Percentiles rank a stretch among this genome's conserved stretches.
Conservation (phyloP, 2,113 vertebrate genomes). For the Machaerirhynchus nigripectus region DNA sequence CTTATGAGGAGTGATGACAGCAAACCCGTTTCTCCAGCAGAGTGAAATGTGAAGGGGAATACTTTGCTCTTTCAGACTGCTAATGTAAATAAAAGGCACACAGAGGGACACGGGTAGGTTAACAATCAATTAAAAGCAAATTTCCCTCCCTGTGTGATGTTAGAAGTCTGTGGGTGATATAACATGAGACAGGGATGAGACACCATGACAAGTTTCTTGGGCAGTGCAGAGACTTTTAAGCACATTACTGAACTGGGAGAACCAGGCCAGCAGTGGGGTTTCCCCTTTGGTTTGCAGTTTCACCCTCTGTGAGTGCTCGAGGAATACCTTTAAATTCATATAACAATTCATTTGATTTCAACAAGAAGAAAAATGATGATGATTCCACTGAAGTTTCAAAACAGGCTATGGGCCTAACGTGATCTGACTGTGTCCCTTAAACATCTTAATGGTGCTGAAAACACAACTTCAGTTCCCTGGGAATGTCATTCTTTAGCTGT, state of each 20-base stretch:
- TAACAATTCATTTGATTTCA: neutral
- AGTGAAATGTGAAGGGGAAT: conserved; percentile 35
- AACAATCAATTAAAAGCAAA: conserved; percentile 39
- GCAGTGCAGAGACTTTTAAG: neutral
- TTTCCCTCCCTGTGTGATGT: neutral
- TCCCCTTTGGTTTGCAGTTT: neutral
- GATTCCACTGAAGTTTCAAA: neutral
- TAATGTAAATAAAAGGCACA: conserved; percentile 40
- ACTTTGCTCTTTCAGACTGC: neutral
- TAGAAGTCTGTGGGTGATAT: neutral
- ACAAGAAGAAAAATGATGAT: neutral
- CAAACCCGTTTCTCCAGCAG: conserved; percentile 14
- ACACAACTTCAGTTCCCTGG: neutral
- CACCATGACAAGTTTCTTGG: neutral
- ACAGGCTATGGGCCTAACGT: neutral
- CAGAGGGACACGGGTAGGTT: neutral
- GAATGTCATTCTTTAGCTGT: neutral
- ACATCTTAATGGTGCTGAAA: neutral
- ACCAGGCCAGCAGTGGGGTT: neutral
- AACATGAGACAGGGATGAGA: neutral
- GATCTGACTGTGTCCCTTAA: neutral
- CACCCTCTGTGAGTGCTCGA: neutral
- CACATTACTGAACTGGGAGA: neutral
- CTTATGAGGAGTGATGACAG: conserved; percentile 53
- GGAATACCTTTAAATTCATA: neutral